A percentile compares a stretch with the other conserved stretches of the same genome.
Conservation (phyloP, 1,140 invertebrate genomes). For the Drosophila quadrilineata region DNA sequence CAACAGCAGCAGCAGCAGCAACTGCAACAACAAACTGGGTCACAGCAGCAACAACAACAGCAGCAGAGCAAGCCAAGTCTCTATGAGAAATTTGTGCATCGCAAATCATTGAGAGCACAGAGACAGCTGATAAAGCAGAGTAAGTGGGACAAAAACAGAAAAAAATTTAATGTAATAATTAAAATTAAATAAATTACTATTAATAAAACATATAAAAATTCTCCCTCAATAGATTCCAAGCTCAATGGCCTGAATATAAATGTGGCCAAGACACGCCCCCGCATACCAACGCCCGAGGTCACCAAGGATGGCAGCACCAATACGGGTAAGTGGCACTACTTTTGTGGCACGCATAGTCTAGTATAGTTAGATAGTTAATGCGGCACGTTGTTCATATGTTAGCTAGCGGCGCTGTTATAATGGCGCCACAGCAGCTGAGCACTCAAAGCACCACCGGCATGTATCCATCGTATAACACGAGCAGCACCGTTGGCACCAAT, state of each 20-base stretch:
- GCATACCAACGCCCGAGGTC: slow-evolving; percentile 93
- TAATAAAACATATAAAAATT: no score
- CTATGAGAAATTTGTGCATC: slow-evolving; percentile 89
- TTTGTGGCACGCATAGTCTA: no score
- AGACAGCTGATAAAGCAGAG: slow-evolving; percentile 85
- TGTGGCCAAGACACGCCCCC: slow-evolving; percentile 88
- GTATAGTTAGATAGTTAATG: no score
- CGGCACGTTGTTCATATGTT: no score
- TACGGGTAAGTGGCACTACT: slow-evolving; percentile 76
- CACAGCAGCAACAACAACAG: slow-evolving; percentile 56
- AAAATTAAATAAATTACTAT: background rate
- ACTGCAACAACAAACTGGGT: slow-evolving; percentile 70
- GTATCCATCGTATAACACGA: slow-evolving; percentile 85
- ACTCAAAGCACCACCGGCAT: slow-evolving; percentile 82
- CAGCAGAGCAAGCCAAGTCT: slow-evolving; percentile 86
- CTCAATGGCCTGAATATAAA: slow-evolving; percentile 86
- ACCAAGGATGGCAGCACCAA: slow-evolving; percentile 87
- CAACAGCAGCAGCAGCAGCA: slow-evolving; percentile 67
- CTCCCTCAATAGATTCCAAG: slow-evolving; percentile 63
- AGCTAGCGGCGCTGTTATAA: slow-evolving; percentile 66
- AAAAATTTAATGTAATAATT: background rate
- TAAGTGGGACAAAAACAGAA: slow-evolving; percentile 56
- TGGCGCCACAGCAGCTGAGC: slow-evolving; percentile 82
- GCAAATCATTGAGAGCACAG: slow-evolving; percentile 88
- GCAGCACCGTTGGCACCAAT: slow-evolving; percentile 82